A percentile compares a stretch with the other conserved stretches of the same genome.
Conservation (phyloP, 2,113 vertebrate species). For the Xiphophorus couchianus region DNA sequence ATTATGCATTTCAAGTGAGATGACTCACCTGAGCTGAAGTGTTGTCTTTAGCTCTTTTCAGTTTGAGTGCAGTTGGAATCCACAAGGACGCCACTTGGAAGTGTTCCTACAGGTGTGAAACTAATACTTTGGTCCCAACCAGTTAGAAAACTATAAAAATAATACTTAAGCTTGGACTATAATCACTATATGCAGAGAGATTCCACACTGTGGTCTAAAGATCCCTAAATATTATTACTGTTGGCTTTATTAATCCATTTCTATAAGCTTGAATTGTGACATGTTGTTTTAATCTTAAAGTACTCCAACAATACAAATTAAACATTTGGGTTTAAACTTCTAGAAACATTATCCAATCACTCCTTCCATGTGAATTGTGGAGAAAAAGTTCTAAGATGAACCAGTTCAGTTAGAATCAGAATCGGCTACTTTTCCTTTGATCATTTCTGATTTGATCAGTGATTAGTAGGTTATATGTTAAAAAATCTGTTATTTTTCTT, state of each 20-base stretch:
- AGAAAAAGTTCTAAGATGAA: background rate
- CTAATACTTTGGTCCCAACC: background rate
- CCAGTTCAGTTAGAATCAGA: no score
- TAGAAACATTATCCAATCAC: background rate
- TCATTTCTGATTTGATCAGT: no score
- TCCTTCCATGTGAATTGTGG: background rate
- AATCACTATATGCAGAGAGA: slow-evolving; percentile 29
- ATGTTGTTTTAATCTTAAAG: background rate
- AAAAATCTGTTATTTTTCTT: background rate
- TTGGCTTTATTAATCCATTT: background rate
- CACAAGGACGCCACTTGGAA: slow-evolving; percentile 30
- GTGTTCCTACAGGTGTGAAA: slow-evolving; percentile 43
- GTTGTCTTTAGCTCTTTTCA: slow-evolving; percentile 41
- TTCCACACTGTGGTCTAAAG: slow-evolving; percentile 29
- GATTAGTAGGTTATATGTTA: background rate
- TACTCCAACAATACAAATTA: background rate
- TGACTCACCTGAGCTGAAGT: slow-evolving; percentile 25
- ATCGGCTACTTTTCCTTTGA: no score
- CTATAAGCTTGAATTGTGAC: background rate
- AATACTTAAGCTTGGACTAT: slow-evolving; percentile 13
- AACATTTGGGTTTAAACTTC: background rate
- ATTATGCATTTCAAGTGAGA: slow-evolving; percentile 50
- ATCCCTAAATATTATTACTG: background rate
- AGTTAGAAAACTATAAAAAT: slow-evolving; percentile 39
- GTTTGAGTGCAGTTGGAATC: slow-evolving; percentile 3